These are phyloP conservation scores for Clamator glandarius DNA, from an alignment of 2,797 vertebrate species.

Conservation along the genomic window DNA sequence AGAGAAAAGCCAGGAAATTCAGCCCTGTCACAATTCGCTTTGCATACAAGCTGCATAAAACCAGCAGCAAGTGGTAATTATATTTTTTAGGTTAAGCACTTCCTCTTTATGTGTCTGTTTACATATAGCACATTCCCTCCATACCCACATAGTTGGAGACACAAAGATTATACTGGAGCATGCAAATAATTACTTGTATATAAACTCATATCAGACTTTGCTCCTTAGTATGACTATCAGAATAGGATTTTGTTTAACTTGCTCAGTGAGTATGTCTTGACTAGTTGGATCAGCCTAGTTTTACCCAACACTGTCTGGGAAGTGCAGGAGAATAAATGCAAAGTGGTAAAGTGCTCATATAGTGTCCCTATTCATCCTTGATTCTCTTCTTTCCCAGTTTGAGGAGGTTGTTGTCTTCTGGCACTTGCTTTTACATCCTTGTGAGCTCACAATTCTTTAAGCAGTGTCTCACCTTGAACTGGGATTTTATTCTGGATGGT, in stretches of 20 bases:
- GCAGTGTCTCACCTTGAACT: neutral
- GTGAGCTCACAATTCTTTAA: neutral
- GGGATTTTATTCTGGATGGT: neutral
- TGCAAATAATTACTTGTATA: neutral
- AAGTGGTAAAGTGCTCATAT: neutral
- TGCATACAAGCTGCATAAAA: neutral
- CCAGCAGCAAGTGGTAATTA: slow-evolving; percentile 7
- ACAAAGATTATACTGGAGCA: neutral
- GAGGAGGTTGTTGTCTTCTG: neutral
- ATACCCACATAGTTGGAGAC: neutral
- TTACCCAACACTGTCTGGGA: neutral
- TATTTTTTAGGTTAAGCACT: slow-evolving; percentile 36
- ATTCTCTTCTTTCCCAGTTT: neutral
- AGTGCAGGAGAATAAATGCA: neutral
- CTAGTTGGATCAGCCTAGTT: neutral
- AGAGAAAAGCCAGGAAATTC: neutral
- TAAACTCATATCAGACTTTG: neutral
- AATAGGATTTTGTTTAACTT: neutral
- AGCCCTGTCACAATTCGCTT: neutral
- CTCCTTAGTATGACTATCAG: neutral
- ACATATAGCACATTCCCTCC: slow-evolving; percentile 60
- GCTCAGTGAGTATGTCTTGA: neutral
- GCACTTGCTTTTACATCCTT: neutral
- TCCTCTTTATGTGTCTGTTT: slow-evolving; percentile 42
- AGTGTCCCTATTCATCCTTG: neutral